Percentiles rank a stretch among this genome's conserved stretches.
Conservation (phyloP, 2,888 invertebrate species). For the Polietes domitor region DNA sequence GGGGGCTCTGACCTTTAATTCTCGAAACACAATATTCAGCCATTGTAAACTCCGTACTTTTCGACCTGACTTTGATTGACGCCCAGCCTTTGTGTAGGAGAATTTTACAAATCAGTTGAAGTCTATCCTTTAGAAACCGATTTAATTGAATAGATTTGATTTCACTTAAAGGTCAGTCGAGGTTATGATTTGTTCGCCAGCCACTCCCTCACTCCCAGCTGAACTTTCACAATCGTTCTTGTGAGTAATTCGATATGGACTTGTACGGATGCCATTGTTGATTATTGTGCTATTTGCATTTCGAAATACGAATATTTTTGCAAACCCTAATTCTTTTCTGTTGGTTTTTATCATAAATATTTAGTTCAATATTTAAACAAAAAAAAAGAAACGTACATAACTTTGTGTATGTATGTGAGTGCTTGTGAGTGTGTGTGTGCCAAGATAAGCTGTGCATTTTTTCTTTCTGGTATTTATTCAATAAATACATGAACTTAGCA, state of each 20-base stretch:
- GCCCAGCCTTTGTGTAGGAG: too few relatives aligned
- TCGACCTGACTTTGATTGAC: too few relatives aligned
- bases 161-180: too few relatives aligned
- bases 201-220: background rate
- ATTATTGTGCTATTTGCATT: background rate
- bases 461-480: background rate
- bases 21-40: too few relatives aligned
- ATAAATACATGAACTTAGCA: slow-evolving; percentile 32
- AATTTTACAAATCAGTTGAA: too few relatives aligned
- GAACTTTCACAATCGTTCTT: background rate
- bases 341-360: slow-evolving; percentile 5
- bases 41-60: too few relatives aligned
- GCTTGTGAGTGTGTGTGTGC: background rate
- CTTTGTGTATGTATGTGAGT: background rate
- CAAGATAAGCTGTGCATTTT: slow-evolving; percentile 10
- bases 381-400: background rate
- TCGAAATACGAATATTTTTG: slow-evolving; percentile 13
- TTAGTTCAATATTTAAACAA: slow-evolving; percentile 16
- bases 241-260: slow-evolving; percentile 27
- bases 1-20: too few relatives aligned
- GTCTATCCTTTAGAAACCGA: too few relatives aligned
- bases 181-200: too few relatives aligned
- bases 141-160: too few relatives aligned
- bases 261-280: slow-evolving; percentile 1
- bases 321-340: background rate